Evolutionary conservation across 2,888 invertebrate genomes (phyloP), one percentile per base, ranked within the genome.

Genomic region (Lacanobia wlatinum): DNA sequence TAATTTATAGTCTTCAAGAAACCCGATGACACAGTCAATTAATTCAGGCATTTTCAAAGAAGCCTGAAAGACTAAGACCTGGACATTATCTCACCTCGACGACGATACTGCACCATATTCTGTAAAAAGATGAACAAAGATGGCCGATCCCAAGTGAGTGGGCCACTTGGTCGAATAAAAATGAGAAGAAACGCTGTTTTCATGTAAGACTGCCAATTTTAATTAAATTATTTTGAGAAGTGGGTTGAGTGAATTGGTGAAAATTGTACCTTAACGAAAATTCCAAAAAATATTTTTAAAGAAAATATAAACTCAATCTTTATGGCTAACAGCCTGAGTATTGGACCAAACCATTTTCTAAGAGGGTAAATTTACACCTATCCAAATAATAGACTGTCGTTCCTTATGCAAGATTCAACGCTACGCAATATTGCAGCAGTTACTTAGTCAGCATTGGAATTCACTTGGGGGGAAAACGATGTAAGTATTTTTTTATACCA

Each of bases 291-390:
- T 8, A 1, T 56, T 18, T 34, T 1, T n/a, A n/a, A 34, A 34
- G 0, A 1, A 58, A 38, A 55, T n/a, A 58, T 16, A 1, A 0
- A 18, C 9, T n/a, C 7, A 10, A 60, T 6, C 23, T 50, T 28
- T 6, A 40, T 55, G 46, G 70, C 66, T 48, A 0, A 12, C 12
- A 18, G 40, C 16, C 3, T 43, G 0, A 55, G 12, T 7, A 21
- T 82, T 70, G 34, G 9, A 16, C 60, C 71, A 58, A 68, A 63
- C 5, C 6, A 48, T 67, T 59, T 70, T 76, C 74, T 82, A 67
- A 53, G 70, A 76, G 76, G 76, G 71, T 70, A 72, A 84, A 88
- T 84, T 86, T 87, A 84, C 84, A 88, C 86, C 88, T 88, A 84
- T 83, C 81, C 80, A 86, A 87, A 85, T 87, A 84, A 85, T 83